phyloP scores from a whole-genome alignment of 2,888 invertebrate genomes.

The Boloria selene region DNA sequence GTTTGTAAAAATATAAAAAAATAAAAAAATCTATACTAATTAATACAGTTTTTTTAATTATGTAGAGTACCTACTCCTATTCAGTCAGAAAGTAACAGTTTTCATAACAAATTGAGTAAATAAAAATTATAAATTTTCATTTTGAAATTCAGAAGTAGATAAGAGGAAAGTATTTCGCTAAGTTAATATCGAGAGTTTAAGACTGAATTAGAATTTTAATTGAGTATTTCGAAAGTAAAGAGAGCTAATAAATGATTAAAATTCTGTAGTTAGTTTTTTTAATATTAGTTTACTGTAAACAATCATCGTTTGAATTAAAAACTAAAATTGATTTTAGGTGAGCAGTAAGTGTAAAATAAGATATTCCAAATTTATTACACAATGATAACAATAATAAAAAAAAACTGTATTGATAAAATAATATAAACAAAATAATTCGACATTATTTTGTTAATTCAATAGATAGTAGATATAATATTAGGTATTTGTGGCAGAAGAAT shows the following conservation, averaged over 20 bases:
- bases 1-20: too few species aligned
- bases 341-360: background rate
- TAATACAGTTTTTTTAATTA: too few species aligned
- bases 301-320: conserved; percentile 31
- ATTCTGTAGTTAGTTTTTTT: conserved; percentile 32
- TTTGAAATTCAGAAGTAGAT: conserved; percentile 25
- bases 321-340: conserved; percentile 28
- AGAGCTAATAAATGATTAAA: conserved; percentile 34
- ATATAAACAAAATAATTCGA: too few species aligned
- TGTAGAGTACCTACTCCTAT: background rate
- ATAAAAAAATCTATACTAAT: too few species aligned
- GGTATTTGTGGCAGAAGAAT: too few species aligned
- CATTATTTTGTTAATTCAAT: too few species aligned
- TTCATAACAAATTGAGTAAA: conserved; percentile 9
- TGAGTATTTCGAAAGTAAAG: conserved; percentile 36
- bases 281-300: conserved; percentile 29
- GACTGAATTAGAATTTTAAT: conserved; percentile 38
- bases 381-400: background rate
- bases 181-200: conserved; percentile 33
- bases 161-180: conserved; percentile 17
- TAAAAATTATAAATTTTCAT: conserved; percentile 21
- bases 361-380: background rate
- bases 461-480: too few species aligned
- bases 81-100: background rate
- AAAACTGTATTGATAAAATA: background rate